Conservation (phyloP, 2,888 invertebrate species). For the Stramonita haemastoma region DNA sequence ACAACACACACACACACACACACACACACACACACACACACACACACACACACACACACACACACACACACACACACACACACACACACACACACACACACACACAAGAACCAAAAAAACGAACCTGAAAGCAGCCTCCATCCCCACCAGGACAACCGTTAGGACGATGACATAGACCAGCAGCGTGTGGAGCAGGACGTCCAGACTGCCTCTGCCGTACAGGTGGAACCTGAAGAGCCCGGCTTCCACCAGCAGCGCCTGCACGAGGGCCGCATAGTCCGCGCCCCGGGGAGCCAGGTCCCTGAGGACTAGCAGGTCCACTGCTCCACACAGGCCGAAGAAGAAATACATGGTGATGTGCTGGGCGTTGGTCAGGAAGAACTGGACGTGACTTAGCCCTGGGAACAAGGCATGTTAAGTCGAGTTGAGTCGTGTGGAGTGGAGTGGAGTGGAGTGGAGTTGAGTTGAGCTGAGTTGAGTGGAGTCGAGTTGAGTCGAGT, state of each 20-base stretch:
- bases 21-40: no score
- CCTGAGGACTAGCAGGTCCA: constrained; percentile 76
- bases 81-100: no score
- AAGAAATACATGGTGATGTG: constrained; percentile 80
- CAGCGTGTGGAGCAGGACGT: constrained; percentile 78
- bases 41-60: no score
- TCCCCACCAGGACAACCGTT: constrained; percentile 68
- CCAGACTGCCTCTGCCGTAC: constrained; percentile 76
- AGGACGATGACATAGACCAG: constrained; percentile 77
- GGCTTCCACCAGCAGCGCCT: constrained; percentile 78
- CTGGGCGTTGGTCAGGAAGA: constrained; percentile 77
- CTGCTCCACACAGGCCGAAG: constrained; percentile 78
- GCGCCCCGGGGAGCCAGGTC: constrained; percentile 74
- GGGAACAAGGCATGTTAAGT: not conserved
- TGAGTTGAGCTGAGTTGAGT: no score
- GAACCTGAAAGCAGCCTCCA: constrained; percentile 73
- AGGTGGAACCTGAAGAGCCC: constrained; percentile 79
- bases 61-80: no score
- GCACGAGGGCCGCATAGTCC: constrained; percentile 76
- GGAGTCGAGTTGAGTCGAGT: no score
- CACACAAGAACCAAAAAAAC: not conserved
- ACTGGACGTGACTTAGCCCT: not conserved
- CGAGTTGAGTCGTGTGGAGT: no score
- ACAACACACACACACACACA: no score
- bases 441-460: no score